Evolutionary conservation across 2,113 vertebrate species (phyloP).

Genomic region (Steatornis caripensis): DNA sequence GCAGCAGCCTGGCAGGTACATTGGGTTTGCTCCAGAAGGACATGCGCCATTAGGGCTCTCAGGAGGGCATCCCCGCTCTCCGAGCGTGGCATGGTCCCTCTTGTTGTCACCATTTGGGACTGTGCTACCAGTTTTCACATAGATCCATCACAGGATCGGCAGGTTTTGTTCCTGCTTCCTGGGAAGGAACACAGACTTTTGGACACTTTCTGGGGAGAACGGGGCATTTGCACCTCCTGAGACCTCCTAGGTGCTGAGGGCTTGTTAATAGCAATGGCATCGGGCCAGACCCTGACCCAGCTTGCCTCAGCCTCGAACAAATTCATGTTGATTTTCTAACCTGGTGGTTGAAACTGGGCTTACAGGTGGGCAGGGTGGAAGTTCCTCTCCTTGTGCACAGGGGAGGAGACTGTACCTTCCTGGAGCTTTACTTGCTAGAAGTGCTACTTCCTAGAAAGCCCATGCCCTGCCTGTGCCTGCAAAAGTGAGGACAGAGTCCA

Average conservation of each 20-base stretch:
- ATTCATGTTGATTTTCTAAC: background rate
- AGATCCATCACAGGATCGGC: background rate
- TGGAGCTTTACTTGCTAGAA: background rate
- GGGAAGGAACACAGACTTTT: background rate
- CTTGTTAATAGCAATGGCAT: background rate
- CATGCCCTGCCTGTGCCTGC: background rate
- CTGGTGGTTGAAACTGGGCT: background rate
- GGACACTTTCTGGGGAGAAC: background rate
- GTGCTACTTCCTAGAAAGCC: background rate
- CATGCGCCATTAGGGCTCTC: background rate
- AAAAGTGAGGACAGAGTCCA: accelerated
- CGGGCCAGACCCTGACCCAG: background rate
- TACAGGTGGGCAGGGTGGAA: background rate
- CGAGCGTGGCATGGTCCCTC: accelerated
- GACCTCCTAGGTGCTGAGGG: background rate
- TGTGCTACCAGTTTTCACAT: background rate
- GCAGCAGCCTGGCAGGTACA: background rate
- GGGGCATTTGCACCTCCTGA: accelerated
- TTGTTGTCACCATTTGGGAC: background rate
- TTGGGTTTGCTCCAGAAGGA: background rate
- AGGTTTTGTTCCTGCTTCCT: background rate
- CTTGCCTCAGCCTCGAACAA: background rate
- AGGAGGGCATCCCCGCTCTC: background rate
- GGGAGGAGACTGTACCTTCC: background rate
- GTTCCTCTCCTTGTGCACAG: background rate